Evolutionary conservation across 2,888 invertebrate species (phyloP), one percentile per base, ranked within the genome.

Genomic region (Actias luna): DNA sequence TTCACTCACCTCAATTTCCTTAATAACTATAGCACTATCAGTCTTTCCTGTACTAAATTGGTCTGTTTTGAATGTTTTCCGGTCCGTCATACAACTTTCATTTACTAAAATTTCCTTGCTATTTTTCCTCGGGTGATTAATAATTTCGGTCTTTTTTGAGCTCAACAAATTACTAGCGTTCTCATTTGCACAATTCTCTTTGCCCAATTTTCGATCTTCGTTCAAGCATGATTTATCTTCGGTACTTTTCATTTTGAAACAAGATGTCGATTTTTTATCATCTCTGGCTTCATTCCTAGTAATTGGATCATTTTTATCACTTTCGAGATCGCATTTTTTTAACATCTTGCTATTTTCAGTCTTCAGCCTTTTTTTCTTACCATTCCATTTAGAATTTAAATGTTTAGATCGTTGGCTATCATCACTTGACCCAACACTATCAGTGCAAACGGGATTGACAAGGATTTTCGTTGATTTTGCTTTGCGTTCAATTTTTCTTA

Each of bases 401-500:
- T 82, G 82, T 77, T 87, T 89, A 63, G 87, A 84, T 68, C 83
- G 83, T 81, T 84, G 83, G 69, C 89, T 90, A 66, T 92, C 92
- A 69, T 92, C 91, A 65, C 91, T 91, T 27, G 87, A 87, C 55
- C 80, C 84, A 5, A 89, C 70, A 69, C 80, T 85, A 66, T 92
- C 93, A n/a, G 88, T 83, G 67, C 90, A 92, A 58, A 86, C 90
- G 27, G 93, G 92, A 71, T 93, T 93, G 36, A 92, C 92, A 69
- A 91, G 79, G 69, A 93, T 93, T 81, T 92, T 93, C 59, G 93
- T 93, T 63, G 92, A 91, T 73, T 92, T 92, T 2, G 90, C 85
- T 79, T 82, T 89, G 63, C 88, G 82, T 82, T 92, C 92, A 69
- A 93, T 92, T 75, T 89, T 91, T 66, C 87, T 85, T 25, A 92